Percentiles rank a stretch among this genome's conserved stretches.
Conservation (phyloP, 2,797 vertebrate species). For the Thripadectes ignobilis region DNA sequence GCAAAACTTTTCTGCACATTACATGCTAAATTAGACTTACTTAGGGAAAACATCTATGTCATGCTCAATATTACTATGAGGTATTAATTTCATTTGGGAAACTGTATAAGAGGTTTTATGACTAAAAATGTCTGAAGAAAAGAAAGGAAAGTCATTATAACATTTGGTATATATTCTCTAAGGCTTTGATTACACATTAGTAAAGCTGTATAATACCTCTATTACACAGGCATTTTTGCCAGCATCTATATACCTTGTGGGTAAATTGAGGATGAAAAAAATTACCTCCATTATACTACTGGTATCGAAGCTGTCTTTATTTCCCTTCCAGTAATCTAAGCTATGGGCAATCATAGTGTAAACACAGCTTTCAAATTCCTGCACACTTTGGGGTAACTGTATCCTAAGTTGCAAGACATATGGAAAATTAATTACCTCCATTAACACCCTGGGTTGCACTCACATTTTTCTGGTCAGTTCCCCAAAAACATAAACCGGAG, state of each 20-base stretch:
- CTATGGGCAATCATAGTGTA: neutral
- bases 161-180: neutral
- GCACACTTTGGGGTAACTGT: neutral
- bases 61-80: neutral
- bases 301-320: neutral
- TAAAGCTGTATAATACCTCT: neutral
- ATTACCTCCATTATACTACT: neutral
- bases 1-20: slow-evolving; percentile 16
- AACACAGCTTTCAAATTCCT: neutral
- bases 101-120: neutral
- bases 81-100: slow-evolving; percentile 31
- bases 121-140: neutral
- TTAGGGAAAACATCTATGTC: neutral
- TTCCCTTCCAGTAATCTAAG: neutral
- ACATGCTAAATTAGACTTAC: slow-evolving; percentile 27
- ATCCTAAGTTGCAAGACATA: neutral
- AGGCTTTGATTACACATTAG: neutral
- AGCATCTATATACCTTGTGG: neutral
- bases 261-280: neutral
- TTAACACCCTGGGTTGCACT: neutral
- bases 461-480: neutral
- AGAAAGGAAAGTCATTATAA: neutral
- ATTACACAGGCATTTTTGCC: neutral
- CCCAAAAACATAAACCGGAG: neutral
- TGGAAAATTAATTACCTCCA: neutral